Percentiles rank a stretch among this genome's conserved stretches.
These are phyloP conservation scores for Pterophyllum scalare DNA, from an alignment of 2,113 vertebrate genomes.

Conservation along the genomic window DNA sequence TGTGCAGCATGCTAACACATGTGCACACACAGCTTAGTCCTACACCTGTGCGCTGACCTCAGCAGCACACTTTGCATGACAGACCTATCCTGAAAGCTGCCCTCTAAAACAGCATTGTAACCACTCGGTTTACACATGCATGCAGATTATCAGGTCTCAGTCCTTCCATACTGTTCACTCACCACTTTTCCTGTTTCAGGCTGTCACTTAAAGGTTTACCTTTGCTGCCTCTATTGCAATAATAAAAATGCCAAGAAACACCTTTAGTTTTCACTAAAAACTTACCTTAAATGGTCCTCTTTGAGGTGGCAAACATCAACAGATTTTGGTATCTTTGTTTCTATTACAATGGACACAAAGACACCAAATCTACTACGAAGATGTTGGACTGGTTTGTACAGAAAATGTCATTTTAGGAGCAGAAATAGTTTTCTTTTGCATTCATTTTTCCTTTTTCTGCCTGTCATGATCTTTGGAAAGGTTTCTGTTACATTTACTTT, in stretches of 20 bases:
- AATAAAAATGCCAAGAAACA: not conserved
- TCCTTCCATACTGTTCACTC: not conserved
- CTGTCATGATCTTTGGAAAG: not conserved
- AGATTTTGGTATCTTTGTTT: not conserved
- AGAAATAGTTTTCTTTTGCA: not conserved
- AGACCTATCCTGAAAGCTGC: conserved; percentile 38
- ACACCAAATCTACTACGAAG: no score
- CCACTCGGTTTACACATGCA: conserved; percentile 5
- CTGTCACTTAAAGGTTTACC: conserved; percentile 25
- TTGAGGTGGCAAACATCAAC: not conserved
- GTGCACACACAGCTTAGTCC: not conserved
- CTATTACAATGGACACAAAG: not conserved
- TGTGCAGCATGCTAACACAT: not conserved
- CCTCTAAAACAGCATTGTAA: conserved; percentile 34
- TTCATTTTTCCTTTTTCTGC: not conserved
- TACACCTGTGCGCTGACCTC: conserved; percentile 11
- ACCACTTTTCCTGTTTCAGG: conserved; percentile 43
- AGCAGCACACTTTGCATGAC: not conserved
- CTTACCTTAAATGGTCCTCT: conserved; percentile 23
- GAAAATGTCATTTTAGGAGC: not conserved
- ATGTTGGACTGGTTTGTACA: not conserved
- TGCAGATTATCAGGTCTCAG: conserved; percentile 23
- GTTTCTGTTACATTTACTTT: not conserved
- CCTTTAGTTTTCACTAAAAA: conserved; percentile 3
- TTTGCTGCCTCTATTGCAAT: conserved; percentile 31